These are phyloP conservation scores for Pangasianodon gigas DNA, from an alignment of 2,113 vertebrate genomes.

Conservation along the genomic window DNA sequence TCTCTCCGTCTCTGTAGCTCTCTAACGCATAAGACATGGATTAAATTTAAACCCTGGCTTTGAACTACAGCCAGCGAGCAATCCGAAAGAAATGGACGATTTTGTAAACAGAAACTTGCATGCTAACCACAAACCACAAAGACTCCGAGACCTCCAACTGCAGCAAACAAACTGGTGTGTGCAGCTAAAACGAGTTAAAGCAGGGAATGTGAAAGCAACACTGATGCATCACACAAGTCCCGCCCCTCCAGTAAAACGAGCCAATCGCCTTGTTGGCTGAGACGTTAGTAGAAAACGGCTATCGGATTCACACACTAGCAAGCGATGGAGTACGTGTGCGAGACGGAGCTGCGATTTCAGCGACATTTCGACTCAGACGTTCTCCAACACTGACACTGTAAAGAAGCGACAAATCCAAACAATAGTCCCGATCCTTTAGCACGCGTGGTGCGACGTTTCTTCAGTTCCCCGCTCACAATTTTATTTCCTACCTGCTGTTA, in stretches of 20 bases:
- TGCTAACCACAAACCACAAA: conserved; percentile 12
- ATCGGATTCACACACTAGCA: background rate
- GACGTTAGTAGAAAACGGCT: no score
- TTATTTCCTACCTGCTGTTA: background rate
- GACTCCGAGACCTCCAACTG: background rate
- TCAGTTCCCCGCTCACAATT: background rate
- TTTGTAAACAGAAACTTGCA: conserved; percentile 16
- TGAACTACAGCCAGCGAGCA: background rate
- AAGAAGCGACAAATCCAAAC: no score
- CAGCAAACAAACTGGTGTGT: background rate
- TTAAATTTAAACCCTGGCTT: conserved; percentile 5
- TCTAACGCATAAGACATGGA: background rate
- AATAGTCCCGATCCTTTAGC: no score
- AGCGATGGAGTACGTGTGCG: background rate
- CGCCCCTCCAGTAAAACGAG: background rate
- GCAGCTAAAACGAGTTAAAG: background rate
- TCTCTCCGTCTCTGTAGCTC: background rate
- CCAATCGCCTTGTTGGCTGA: background rate
- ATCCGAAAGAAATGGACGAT: background rate
- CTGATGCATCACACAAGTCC: background rate
- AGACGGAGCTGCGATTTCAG: background rate
- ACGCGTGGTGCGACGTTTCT: background rate
- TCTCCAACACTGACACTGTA: background rate
- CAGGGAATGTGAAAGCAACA: background rate
- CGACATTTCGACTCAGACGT: background rate